phyloP scores from a whole-genome alignment of 2,797 vertebrate genomes.

The Tolypeutes matacus region DNA sequence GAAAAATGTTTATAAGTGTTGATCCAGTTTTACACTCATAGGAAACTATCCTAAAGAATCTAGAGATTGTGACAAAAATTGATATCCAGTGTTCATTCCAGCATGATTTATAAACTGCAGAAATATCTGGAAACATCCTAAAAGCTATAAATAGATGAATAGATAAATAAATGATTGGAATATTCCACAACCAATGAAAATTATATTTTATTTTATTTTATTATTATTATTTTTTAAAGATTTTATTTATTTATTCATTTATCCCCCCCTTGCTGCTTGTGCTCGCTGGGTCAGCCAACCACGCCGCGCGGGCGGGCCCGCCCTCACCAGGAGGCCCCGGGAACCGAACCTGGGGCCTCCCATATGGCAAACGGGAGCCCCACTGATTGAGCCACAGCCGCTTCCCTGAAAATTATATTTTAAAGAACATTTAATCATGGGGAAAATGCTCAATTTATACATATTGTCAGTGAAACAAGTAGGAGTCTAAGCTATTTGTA shows the following conservation, averaged over 20 bases:
- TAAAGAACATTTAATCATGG: background rate
- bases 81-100: background rate
- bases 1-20: conserved; percentile 13
- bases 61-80: background rate
- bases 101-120: background rate
- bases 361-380: too few relatives aligned
- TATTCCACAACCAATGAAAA: conserved; percentile 14
- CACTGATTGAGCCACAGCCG: too few relatives aligned
- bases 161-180: background rate
- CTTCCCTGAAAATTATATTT: background rate
- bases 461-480: background rate
- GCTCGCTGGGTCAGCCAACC: too few relatives aligned
- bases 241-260: too few relatives aligned
- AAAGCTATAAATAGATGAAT: background rate
- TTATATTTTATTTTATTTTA: too few relatives aligned
- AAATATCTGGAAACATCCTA: background rate
- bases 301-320: too few relatives aligned
- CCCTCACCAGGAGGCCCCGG: too few relatives aligned
- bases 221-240: too few relatives aligned
- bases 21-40: background rate
- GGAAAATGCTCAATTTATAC: conserved; percentile 28
- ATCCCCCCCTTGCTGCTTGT: too few relatives aligned
- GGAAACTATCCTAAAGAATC: background rate
- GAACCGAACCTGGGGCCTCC: too few relatives aligned
- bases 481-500: background rate